Evolutionary conservation across 2,888 invertebrate genomes (phyloP), one percentile per base, ranked within the genome.

Genomic region (Neoascia interrupta): DNA sequence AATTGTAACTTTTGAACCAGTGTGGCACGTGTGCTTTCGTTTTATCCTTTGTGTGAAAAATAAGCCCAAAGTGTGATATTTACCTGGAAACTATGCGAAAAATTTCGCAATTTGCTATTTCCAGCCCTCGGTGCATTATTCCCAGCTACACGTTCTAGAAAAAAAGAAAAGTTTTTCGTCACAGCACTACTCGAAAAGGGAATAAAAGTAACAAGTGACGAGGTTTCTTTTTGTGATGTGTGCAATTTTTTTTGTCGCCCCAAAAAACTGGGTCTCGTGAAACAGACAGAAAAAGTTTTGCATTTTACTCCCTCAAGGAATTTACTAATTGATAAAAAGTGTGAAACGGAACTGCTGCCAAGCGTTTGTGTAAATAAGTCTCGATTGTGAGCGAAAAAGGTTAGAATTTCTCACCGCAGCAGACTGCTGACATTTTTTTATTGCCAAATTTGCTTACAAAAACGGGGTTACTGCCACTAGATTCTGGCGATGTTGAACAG

Each of bases 151-250:
- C 43, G 37, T 54, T n/a, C 15, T 26, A 26, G n/a, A n/a, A n/a
- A n/a, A n/a, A n/a, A n/a, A n/a, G n/a, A n/a, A n/a, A n/a, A n/a
- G 28, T 37, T 18, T 26, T 13, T 56, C 18, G 3, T 16, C 16
- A 19, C 31, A 2, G 10, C 15, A 39, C 19, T 43, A 31, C 19
- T 34, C 26, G 10, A 0, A n/a, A 19, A 10, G 19, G 10, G 23
- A 66, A 53, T 60, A 34, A 60, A n/a, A 60, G 66, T 74, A 73
- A 66, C 73, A 74, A 60, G 73, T 74, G 73, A 74, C 31, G 28
- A 56, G 45, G 13, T 28, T 56, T 37, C 36, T 43, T 36, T 45
- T 43, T 64, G 21, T 54, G 53, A 47, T 61, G 36, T 56, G 47
- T 68, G 47, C 68, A 56, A 39, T 51, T 39, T 53, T 56, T 53